phyloP scores from a whole-genome alignment of 2,888 invertebrate species.

The Trachelus tabidus region DNA sequence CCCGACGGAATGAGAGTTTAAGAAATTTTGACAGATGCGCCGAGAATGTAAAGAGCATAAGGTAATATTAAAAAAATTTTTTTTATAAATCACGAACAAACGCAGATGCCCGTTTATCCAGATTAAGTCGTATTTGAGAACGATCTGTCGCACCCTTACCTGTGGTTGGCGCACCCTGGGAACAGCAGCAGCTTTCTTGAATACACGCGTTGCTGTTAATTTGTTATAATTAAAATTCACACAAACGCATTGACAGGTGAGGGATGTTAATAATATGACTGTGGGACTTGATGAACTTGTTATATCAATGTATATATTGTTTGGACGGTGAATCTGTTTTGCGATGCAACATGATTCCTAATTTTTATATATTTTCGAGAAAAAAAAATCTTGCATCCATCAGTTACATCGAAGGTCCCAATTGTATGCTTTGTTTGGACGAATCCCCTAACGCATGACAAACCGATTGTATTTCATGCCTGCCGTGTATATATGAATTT shows the following conservation, averaged over 20 bases:
- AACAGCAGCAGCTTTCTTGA: background rate
- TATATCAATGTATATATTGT: background rate
- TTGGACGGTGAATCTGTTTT: background rate
- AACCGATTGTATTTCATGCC: background rate
- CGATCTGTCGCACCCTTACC: background rate
- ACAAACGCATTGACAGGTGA: slow-evolving; percentile 17
- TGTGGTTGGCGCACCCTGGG: background rate
- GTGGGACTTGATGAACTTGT: background rate
- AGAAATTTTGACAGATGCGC: background rate
- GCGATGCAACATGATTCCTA: background rate
- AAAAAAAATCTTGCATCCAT: background rate
- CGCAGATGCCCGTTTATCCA: background rate
- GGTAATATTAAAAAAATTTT: no score
- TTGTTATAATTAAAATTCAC: slow-evolving; percentile 35
- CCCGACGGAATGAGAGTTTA: background rate
- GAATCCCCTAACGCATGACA: background rate
- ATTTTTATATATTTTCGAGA: background rate
- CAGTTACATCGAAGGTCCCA: background rate
- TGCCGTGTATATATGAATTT: background rate
- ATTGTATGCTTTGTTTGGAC: background rate
- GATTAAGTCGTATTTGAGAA: background rate
- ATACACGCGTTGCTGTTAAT: slow-evolving; percentile 50
- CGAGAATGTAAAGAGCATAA: background rate
- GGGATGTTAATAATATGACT: background rate
- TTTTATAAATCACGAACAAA: background rate